Conservation (phyloP, 1,140 invertebrate genomes). For the Aphelenchoides fujianensis region DNA sequence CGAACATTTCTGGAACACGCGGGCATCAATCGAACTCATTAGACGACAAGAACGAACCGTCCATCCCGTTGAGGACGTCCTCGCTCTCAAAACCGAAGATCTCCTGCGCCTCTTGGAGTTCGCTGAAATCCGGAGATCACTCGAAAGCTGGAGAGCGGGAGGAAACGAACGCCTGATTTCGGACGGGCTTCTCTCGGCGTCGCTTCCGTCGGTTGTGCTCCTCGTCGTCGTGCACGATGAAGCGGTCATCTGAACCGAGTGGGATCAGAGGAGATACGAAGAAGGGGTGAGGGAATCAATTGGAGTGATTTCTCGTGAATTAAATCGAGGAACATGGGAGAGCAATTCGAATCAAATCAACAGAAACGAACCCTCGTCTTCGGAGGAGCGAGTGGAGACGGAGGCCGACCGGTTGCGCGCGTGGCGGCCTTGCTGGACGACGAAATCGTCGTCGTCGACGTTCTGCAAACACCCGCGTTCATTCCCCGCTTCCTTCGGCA, state of each 20-base stretch:
- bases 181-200: background rate
- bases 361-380: conserved; percentile 16
- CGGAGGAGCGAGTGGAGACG: background rate
- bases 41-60: conserved; percentile 52
- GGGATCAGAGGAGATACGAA: too few relatives aligned
- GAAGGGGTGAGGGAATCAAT: too few relatives aligned
- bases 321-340: too few relatives aligned
- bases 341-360: background rate
- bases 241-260: conserved; percentile 36
- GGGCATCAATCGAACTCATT: background rate
- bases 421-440: conserved; percentile 64
- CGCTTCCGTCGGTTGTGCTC: conserved; percentile 15
- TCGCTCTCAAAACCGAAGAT: conserved; percentile 95
- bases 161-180: conserved; percentile 15
- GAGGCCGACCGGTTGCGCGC: conserved; percentile 5
- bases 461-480: too few relatives aligned
- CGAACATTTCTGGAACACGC: conserved; percentile 9
- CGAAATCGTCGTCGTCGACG: conserved; percentile 55
- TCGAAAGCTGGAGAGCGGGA: background rate
- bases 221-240: conserved; percentile 51
- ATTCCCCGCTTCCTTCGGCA: too few relatives aligned
- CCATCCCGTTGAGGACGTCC: conserved; percentile 75
- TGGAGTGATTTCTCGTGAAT: too few relatives aligned
- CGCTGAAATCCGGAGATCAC: conserved; percentile 26
- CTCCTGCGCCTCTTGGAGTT: conserved; percentile 92